phyloP scores from a whole-genome alignment of 2,888 invertebrate species.

The Cerceris rybyensis region DNA sequence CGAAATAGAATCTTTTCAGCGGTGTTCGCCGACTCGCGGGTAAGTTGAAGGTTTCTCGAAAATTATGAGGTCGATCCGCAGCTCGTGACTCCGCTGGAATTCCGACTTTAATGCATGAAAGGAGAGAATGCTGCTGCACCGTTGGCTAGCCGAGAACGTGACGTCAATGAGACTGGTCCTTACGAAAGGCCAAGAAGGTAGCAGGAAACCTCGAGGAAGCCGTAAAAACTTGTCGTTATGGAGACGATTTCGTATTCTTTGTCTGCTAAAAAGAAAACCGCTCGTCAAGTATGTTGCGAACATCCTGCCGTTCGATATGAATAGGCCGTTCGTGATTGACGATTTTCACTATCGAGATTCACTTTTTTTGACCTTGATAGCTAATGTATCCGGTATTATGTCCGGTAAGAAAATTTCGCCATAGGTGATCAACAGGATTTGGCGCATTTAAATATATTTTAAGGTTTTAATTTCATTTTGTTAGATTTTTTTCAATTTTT shows the following conservation, averaged over 20 bases:
- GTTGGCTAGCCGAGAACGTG: conserved; percentile 48
- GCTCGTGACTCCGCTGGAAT: conserved; percentile 55
- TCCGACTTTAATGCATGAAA: conserved; percentile 50
- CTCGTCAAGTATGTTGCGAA: neutral
- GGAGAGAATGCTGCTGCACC: conserved; percentile 53
- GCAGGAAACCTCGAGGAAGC: conserved; percentile 45
- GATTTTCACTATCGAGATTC: neutral
- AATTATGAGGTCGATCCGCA: conserved; percentile 53
- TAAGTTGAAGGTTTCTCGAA: conserved; percentile 40
- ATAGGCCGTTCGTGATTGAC: conserved; percentile 7
- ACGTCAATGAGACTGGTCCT: conserved; percentile 58
- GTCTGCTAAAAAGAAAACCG: conserved; percentile 10
- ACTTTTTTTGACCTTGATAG: too few species aligned
- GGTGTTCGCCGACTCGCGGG: neutral
- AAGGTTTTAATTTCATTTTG: too few species aligned
- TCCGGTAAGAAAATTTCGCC: too few species aligned
- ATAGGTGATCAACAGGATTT: too few species aligned
- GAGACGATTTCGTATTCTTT: conserved; percentile 23
- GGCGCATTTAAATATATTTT: too few species aligned
- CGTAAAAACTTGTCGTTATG: conserved; percentile 43
- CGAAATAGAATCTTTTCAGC: neutral
- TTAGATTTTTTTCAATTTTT: too few species aligned
- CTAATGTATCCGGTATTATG: too few species aligned
- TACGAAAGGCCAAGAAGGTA: conserved; percentile 53
- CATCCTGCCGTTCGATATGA: conserved; percentile 16